A percentile compares a stretch with the other conserved stretches of the same genome.
phyloP scores from a whole-genome alignment of 2,113 vertebrate genomes.

The Australoheros scitulus region DNA sequence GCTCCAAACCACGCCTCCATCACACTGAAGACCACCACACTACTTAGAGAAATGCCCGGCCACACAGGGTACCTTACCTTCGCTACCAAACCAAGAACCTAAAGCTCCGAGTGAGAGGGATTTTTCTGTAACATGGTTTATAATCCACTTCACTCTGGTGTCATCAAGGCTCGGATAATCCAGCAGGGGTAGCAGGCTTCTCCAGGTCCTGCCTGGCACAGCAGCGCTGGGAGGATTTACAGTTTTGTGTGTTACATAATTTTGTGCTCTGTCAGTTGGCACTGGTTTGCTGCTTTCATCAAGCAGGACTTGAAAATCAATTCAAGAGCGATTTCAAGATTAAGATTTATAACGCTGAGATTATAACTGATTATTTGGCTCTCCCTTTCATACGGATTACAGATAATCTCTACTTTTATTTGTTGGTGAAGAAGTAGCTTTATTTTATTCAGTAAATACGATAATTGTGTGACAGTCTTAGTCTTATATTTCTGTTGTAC shows the following conservation, averaged over 20 bases:
- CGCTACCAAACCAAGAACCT: constrained; percentile 89
- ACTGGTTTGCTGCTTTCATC: constrained; percentile 32
- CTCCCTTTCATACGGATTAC: not conserved
- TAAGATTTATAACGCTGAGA: not conserved
- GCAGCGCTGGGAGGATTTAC: constrained; percentile 21
- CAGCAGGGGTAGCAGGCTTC: constrained; percentile 15
- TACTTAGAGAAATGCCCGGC: constrained; percentile 87
- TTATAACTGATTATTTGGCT: not conserved
- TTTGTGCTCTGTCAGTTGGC: constrained; percentile 19
- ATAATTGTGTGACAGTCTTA: not conserved
- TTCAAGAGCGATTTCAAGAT: not conserved
- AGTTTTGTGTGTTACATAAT: constrained; percentile 13
- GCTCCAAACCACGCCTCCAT: constrained; percentile 65
- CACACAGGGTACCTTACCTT: constrained; percentile 98
- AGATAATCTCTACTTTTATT: not conserved
- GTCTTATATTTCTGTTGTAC: not conserved
- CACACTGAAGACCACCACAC: constrained; percentile 85
- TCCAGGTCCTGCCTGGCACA: constrained; percentile 18
- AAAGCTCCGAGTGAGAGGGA: constrained; percentile 21
- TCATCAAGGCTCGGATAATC: constrained; percentile 19
- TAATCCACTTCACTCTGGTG: constrained; percentile 12
- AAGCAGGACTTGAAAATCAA: constrained; percentile 39
- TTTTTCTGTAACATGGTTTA: not conserved
- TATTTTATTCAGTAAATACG: constrained; percentile 1
- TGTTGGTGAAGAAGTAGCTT: not conserved